Percentiles rank a stretch among this genome's conserved stretches.
Evolutionary conservation across 2,888 invertebrate species (phyloP).

Genomic region (Epinotia brunnichana): DNA sequence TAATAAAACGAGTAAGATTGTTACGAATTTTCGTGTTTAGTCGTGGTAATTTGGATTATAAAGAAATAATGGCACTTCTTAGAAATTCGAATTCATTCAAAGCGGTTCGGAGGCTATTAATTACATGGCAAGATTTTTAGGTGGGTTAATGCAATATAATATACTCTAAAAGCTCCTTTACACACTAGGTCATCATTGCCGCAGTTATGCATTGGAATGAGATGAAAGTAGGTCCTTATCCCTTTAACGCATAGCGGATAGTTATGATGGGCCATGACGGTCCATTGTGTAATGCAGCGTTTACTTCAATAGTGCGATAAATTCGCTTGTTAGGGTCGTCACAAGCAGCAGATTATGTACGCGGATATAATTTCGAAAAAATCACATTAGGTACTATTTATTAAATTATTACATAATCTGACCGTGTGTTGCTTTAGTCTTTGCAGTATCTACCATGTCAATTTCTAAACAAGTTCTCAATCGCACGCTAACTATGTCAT

Average conservation of each 20-base stretch:
- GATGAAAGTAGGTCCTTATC: too few relatives aligned
- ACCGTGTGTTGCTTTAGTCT: neutral
- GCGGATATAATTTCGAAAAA: neutral
- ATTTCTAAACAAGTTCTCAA: neutral
- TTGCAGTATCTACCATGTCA: neutral
- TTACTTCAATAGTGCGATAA: neutral
- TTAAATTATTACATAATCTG: neutral
- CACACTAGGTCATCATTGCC: neutral
- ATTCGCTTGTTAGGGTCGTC: neutral
- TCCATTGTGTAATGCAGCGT: too few relatives aligned
- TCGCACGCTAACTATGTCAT: neutral
- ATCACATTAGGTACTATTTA: neutral
- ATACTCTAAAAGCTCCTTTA: neutral
- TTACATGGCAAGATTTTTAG: slow-evolving; percentile 27
- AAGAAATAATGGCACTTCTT: slow-evolving; percentile 30
- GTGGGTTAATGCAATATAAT: slow-evolving; percentile 28
- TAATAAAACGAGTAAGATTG: slow-evolving; percentile 7
- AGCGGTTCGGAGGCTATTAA: slow-evolving; percentile 2
- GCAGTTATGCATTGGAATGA: too few relatives aligned
- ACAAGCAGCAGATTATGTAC: too few relatives aligned
- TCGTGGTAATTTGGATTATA: slow-evolving; percentile 4
- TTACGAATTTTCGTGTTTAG: slow-evolving; percentile 28
- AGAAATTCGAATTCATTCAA: slow-evolving; percentile 18
- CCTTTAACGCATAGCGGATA: too few relatives aligned
- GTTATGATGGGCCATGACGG: too few relatives aligned